Base-by-base conservation (phyloP, 2,113 vertebrate genomes). In the Poecilia latipinna region DNA sequence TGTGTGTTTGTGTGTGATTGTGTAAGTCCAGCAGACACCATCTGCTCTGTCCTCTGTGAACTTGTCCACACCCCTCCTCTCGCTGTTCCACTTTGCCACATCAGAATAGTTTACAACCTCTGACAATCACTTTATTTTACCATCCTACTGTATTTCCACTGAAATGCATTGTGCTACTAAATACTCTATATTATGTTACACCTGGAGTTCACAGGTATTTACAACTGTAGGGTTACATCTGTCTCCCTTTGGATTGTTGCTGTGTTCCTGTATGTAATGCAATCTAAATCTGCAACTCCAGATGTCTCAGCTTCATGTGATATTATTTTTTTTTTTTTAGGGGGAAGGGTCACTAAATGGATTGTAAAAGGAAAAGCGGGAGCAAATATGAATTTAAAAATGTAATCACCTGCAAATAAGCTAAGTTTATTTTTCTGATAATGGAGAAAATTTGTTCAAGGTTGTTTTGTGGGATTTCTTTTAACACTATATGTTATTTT, bases 41-140 rank as follows among this genome's bases (percentile, higher is more conserved):
- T 93, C 92, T 93, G 91, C 89, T 90, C 86, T 82, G 91, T 90
- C 90, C 91, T 92, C 88, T 86, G 88, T 91, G 88, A 92, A 91
- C 92, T 90, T 85, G 80, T 90, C 79, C 79, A 86, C 87, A 87
- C 77, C 76, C 84, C 83, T 74, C 31, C 72, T 68, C 80, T 78
- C 65, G 24, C 65, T 68, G n/a, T 37, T 68, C 78, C 76, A 65
- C 82, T 65, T 60, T 68, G 72, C 61, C 61, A 6, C 33, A 74
- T 79, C 32, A 67, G 51, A 83, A 81, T 73, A 65, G 61, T 33
- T 69, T 39, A 37, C 68, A 82, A 35, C 31, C 63, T 33, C 26
- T 28, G 12, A 67, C 39, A 62, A 61, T 61, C 29, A 19, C 37
- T 26, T 65, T 15, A 26, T 31, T 54, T 79, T 11, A 4, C 48